These are phyloP conservation scores for Rhea pennata DNA, from an alignment of 2,113 vertebrate species.

Conservation along the genomic window DNA sequence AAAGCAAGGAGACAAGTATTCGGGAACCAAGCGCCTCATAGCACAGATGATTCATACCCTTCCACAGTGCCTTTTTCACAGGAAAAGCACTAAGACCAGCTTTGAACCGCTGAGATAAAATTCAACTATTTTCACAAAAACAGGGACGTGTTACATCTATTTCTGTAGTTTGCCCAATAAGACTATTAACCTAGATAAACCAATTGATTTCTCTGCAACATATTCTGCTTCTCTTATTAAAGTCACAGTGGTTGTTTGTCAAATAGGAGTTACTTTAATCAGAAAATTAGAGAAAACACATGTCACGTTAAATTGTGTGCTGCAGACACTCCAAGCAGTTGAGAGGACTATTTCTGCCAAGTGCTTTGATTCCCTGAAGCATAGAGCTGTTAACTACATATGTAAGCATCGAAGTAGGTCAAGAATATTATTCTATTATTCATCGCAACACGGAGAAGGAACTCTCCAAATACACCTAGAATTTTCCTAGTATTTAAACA, in stretches of 20 bases:
- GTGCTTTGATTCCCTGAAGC: neutral
- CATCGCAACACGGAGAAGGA: neutral
- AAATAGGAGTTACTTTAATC: neutral
- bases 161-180: neutral
- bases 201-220: neutral
- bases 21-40: neutral
- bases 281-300: conserved; percentile 35
- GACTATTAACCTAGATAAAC: neutral
- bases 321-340: neutral
- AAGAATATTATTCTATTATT: neutral
- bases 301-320: neutral
- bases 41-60: neutral
- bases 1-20: neutral
- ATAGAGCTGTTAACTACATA: neutral
- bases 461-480: neutral
- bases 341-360: conserved; percentile 25
- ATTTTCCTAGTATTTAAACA: neutral
- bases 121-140: neutral
- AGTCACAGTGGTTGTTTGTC: neutral
- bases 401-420: neutral
- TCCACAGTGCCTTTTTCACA: neutral
- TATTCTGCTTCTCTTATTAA: neutral
- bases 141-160: fast-evolving
- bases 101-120: neutral
- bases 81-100: neutral